Conservation (phyloP, 2,797 vertebrate species). For the Cottoperca gobio region DNA sequence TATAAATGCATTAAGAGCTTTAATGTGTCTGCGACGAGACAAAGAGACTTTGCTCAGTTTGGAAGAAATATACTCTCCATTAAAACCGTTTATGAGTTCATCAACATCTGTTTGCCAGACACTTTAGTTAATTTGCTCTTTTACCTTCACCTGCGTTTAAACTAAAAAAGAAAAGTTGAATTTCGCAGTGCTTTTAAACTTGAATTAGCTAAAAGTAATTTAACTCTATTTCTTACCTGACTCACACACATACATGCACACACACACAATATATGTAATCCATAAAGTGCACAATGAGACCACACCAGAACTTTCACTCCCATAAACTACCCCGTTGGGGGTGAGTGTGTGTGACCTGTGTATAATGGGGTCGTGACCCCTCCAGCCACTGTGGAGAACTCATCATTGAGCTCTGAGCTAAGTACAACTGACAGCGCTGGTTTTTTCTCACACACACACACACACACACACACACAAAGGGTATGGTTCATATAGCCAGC, state of each 20-base stretch:
- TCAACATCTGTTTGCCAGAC: background rate
- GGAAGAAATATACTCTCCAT: background rate
- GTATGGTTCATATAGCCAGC: background rate
- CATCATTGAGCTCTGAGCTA: slow-evolving; percentile 44
- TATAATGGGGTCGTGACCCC: slow-evolving; percentile 54
- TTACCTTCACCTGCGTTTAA: background rate
- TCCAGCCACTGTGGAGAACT: slow-evolving; percentile 52
- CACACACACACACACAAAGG: background rate
- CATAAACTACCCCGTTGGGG: slow-evolving; percentile 6
- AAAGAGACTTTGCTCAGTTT: background rate
- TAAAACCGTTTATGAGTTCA: slow-evolving; percentile 4
- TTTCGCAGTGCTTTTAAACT: too few relatives aligned
- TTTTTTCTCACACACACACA: background rate
- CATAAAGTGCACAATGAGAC: slow-evolving; percentile 30
- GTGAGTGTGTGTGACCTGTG: slow-evolving; percentile 40
- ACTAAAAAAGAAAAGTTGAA: background rate
- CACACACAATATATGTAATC: background rate
- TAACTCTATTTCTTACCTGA: too few relatives aligned
- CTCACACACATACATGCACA: background rate
- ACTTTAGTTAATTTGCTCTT: background rate
- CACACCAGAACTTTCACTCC: slow-evolving; percentile 14
- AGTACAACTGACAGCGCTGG: slow-evolving; percentile 43
- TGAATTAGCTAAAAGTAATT: too few relatives aligned
- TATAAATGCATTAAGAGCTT: background rate
- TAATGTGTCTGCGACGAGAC: background rate